Evolutionary conservation across 1,140 invertebrate species (phyloP).

Genomic region (Brachionus angularis): DNA sequence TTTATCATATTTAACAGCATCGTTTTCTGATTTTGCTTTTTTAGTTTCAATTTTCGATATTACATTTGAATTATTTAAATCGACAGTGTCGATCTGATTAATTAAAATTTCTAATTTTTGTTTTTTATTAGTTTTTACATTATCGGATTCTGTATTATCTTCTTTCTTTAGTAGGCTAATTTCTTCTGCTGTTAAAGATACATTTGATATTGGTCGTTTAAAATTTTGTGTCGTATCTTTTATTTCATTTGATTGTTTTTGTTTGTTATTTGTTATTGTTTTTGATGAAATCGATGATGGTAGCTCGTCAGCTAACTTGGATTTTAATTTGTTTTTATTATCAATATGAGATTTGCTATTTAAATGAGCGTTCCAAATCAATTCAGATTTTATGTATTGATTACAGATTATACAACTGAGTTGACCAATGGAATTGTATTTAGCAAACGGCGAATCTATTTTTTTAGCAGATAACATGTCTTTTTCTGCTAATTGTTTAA

Average conservation of each 20-base stretch:
- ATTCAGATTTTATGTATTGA: conserved; percentile 19
- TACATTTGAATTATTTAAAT: too few relatives aligned
- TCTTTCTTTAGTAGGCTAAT: too few relatives aligned
- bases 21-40: not conserved
- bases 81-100: too few relatives aligned
- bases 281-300: too few relatives aligned
- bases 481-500: not conserved
- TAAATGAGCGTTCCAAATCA: conserved; percentile 25
- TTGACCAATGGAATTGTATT: conserved; percentile 34
- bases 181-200: not conserved
- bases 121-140: too few relatives aligned
- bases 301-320: not conserved
- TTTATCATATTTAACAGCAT: not conserved
- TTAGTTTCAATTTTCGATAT: not conserved
- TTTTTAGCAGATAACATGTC: too few relatives aligned
- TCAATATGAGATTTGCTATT: conserved; percentile 28
- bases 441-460: conserved; percentile 33
- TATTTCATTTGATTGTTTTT: not conserved
- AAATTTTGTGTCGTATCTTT: too few relatives aligned
- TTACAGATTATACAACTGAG: conserved; percentile 27
- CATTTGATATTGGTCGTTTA: too few relatives aligned
- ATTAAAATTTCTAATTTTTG: too few relatives aligned
- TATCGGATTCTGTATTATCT: too few relatives aligned
- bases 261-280: not conserved
- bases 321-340: conserved; percentile 38